phyloP scores from a whole-genome alignment of 2,888 invertebrate species.

The Cataglyphis livida region DNA sequence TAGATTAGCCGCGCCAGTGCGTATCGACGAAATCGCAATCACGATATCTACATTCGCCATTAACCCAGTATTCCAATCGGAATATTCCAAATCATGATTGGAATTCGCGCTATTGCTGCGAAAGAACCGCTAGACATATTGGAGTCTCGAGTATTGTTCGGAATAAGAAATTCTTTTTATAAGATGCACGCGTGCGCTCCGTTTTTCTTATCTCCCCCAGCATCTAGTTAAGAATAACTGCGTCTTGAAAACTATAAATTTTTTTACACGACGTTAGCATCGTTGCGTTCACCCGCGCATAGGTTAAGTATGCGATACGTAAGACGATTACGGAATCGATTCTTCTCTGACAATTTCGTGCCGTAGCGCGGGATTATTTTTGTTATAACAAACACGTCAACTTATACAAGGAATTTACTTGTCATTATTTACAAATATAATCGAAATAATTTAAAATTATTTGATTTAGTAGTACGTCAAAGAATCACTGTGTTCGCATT shows the following conservation, averaged over 20 bases:
- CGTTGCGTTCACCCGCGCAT: not conserved
- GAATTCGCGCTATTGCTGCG: conserved; percentile 58
- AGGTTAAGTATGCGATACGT: not conserved
- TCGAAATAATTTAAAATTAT: conserved; percentile 12
- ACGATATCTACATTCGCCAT: conserved; percentile 47
- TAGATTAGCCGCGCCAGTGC: conserved; percentile 45
- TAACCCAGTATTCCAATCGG: conserved; percentile 63
- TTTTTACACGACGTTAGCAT: not conserved
- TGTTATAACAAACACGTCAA: not conserved
- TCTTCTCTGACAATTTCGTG: not conserved
- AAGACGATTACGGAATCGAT: conserved; percentile 20
- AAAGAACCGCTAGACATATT: conserved; percentile 27
- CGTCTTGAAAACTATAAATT: not conserved
- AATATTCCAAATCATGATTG: conserved; percentile 45
- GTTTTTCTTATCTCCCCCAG: not conserved
- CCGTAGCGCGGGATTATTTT: conserved; percentile 22
- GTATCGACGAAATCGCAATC: conserved; percentile 59
- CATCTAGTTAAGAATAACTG: not conserved
- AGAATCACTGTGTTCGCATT: not conserved
- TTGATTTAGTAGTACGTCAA: not conserved
- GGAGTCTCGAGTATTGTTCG: not conserved
- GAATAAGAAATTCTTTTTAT: conserved; percentile 33
- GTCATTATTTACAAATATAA: not conserved
- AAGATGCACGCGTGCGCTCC: not conserved
- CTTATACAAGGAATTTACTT: not conserved